Base-by-base conservation (phyloP, 2,113 vertebrate species). In the Piaya cayana region DNA sequence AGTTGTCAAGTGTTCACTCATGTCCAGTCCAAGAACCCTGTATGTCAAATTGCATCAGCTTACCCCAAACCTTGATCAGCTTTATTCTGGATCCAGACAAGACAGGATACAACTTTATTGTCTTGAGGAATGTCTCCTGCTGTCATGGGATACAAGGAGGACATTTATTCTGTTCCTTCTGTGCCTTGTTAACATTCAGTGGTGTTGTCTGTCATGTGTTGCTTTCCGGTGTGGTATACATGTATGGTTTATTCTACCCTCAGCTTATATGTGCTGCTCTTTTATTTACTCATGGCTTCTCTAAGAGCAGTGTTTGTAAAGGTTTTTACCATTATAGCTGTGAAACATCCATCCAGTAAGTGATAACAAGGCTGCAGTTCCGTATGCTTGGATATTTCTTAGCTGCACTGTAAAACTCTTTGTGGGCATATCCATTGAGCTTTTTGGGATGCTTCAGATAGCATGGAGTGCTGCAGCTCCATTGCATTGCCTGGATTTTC, bases 81-180 rank as follows among this genome's bases (percentile, higher is more conserved):
- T 69, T 93, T 90, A 27, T 86, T 88, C 29, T 83, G 79, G 45
- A 74, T 74, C 50, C 32, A 50, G 75, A 32, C 22, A 86, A 92
- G 50, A 72, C n/a, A 5, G 22, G 30, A 5, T 74, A 10, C 34
- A 49, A 56, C 55, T 71, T 80, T 39, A 23, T 29, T 90, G 63
- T 37, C 65, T n/a, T 62, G 22, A 30, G 78, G 11, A 81, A 60
- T 53, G 36, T 87, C 49, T 64, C 9, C 45, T 85, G 22, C 23
- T 76, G 20, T 85, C 15, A 27, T 0, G 0, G 12, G 15, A 26
- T 16, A 72, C 58, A 12, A 89, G 23, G 23, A 93, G 58, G 45
- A 85, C 39, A 23, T 71, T 18, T 0, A 19, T 87, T 71, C 47
- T 67, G 9, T 84, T 42, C 62, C 30, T 29, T 79, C 25, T 67